Evolutionary conservation across 2,797 vertebrate genomes (phyloP).

Genomic region (Ispidina picta): DNA sequence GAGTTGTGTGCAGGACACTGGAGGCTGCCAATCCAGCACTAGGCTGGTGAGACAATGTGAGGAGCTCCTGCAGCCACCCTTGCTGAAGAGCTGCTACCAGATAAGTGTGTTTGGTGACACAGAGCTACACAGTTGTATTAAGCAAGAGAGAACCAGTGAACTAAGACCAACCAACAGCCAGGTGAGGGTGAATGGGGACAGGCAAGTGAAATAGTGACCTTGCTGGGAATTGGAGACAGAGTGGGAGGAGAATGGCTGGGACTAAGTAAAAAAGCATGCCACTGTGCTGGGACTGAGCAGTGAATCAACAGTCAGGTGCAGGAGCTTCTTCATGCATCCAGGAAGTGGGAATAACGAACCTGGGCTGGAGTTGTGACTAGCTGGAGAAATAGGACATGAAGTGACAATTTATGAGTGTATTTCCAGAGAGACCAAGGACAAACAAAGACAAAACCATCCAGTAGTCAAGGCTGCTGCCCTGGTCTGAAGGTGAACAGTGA

Average conservation of each 20-base stretch:
- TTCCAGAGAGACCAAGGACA: not conserved
- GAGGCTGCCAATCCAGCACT: not conserved
- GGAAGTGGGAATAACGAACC: not conserved
- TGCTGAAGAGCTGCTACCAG: not conserved
- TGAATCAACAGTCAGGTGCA: conserved; percentile 1
- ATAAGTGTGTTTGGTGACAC: not conserved
- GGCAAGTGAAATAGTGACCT: not conserved
- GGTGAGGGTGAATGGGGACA: conserved; percentile 43
- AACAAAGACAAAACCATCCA: not conserved
- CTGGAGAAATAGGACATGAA: not conserved
- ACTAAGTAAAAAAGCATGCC: conserved; percentile 34
- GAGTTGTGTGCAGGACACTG: not conserved
- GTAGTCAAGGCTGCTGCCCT: not conserved
- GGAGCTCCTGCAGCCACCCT: not conserved
- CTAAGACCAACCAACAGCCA: not conserved
- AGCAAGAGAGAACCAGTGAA: not conserved
- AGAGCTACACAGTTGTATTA: not conserved
- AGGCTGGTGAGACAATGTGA: not conserved
- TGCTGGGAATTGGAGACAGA: not conserved
- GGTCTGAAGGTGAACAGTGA: not conserved
- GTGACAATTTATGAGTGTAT: not conserved
- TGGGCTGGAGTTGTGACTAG: not conserved
- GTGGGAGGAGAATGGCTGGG: not conserved
- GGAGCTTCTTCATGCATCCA: not conserved
- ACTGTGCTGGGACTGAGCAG: not conserved